Percentiles rank a stretch among this genome's conserved stretches.
Evolutionary conservation across 2,888 invertebrate genomes (phyloP).

Genomic region (Belgica antarctica): DNA sequence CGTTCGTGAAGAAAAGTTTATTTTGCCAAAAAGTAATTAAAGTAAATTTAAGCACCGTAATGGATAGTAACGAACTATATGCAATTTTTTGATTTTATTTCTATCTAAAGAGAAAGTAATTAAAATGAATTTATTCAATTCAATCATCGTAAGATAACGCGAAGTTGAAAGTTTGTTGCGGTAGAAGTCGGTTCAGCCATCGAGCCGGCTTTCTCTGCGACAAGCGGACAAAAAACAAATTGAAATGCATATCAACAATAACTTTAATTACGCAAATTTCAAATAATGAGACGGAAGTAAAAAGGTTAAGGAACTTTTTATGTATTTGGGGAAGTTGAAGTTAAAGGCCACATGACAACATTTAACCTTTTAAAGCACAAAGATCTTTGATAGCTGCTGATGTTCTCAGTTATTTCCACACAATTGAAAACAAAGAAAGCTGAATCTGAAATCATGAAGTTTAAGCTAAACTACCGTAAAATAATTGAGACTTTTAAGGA

Average conservation of each 20-base stretch:
- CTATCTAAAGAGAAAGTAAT: not conserved
- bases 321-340: not conserved
- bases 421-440: not conserved
- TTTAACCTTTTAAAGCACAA: conserved; percentile 5
- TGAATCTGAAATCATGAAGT: not conserved
- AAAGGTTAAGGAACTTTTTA: not conserved
- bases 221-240: conserved; percentile 5
- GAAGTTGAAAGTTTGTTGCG: conserved; percentile 24
- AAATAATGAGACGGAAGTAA: not conserved
- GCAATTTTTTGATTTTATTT: not conserved
- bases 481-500: not conserved
- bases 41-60: not conserved
- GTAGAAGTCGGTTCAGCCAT: not conserved
- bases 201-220: not conserved
- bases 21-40: not conserved
- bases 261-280: not conserved
- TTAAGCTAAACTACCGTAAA: conserved; percentile 6
- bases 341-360: not conserved
- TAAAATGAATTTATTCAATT: conserved; percentile 31
- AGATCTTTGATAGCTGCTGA: not conserved
- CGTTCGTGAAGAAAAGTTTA: not conserved
- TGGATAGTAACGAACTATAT: not conserved
- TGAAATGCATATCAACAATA: conserved; percentile 38
- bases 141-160: conserved; percentile 33
- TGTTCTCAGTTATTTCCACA: conserved; percentile 4